Evolutionary conservation across 2,888 invertebrate genomes (phyloP).

Genomic region (Drosophila flavopinicola): DNA sequence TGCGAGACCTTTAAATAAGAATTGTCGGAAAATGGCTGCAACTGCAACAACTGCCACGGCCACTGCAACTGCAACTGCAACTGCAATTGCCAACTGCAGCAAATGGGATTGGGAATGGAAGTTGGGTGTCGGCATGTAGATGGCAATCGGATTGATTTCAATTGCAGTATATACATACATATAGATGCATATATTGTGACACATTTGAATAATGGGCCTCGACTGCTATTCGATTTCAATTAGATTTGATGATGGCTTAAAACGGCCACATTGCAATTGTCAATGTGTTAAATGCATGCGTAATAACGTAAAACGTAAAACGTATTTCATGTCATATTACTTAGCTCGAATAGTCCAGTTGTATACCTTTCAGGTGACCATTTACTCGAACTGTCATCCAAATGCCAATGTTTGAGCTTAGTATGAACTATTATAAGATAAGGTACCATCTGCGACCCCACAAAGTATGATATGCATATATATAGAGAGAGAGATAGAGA

Average conservation of each 20-base stretch:
- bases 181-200: conserved; percentile 47
- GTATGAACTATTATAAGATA: no score
- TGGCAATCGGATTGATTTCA: conserved; percentile 38
- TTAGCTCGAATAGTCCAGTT: no score
- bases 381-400: no score
- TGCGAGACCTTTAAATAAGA: conserved; percentile 61
- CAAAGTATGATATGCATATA: no score
- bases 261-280: not conserved
- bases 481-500: no score
- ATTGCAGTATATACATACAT: conserved; percentile 3
- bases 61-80: conserved; percentile 21
- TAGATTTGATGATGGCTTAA: conserved; percentile 4
- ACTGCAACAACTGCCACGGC: conserved; percentile 66
- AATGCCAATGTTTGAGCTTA: no score
- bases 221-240: conserved; percentile 16
- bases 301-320: no score
- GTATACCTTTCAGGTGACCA: no score
- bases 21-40: conserved; percentile 61
- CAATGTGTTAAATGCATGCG: not conserved
- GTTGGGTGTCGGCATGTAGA: conserved; percentile 7
- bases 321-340: no score
- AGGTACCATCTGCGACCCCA: no score
- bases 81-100: conserved; percentile 7
- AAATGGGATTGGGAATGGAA: conserved; percentile 3
- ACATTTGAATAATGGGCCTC: conserved; percentile 50